Evolutionary conservation across 2,888 invertebrate genomes (phyloP).

Genomic region (Atrina japonica): DNA sequence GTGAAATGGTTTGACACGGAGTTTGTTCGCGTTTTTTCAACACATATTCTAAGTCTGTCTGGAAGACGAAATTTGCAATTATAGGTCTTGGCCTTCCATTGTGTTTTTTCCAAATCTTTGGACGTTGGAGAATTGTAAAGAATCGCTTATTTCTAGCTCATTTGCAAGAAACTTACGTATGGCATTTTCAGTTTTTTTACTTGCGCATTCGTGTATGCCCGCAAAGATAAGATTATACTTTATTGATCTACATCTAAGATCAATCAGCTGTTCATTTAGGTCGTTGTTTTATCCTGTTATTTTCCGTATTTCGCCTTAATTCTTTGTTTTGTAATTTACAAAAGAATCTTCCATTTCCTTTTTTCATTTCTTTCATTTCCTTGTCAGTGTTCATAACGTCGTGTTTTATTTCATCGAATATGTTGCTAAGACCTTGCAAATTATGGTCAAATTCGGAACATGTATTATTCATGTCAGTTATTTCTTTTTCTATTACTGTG

Average conservation of each 20-base stretch:
- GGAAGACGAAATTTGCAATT: no score
- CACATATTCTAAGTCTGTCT: no score
- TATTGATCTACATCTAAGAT: slow-evolving; percentile 13
- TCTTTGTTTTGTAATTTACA: background rate
- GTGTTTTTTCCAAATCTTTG: slow-evolving; percentile 6
- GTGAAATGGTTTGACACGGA: background rate
- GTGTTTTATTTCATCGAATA: slow-evolving; percentile 8
- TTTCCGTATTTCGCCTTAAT: no score
- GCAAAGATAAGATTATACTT: slow-evolving; percentile 12
- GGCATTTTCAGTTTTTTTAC: no score
- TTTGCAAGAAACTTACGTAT: background rate
- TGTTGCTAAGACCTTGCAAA: slow-evolving; percentile 2
- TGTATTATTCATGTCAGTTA: background rate
- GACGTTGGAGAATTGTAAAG: no score
- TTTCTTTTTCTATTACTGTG: background rate
- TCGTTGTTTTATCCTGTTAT: background rate
- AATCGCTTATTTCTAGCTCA: slow-evolving; percentile 6
- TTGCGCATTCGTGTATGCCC: background rate
- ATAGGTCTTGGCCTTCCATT: no score
- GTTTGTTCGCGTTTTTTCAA: background rate
- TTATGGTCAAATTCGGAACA: background rate
- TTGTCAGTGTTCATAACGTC: background rate
- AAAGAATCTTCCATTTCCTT: background rate
- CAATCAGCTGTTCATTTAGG: background rate
- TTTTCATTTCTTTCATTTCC: background rate